Percentiles rank a stretch among this genome's conserved stretches.
Conservation (phyloP, 1,140 invertebrate species). For the Leguminivora glycinivorella region DNA sequence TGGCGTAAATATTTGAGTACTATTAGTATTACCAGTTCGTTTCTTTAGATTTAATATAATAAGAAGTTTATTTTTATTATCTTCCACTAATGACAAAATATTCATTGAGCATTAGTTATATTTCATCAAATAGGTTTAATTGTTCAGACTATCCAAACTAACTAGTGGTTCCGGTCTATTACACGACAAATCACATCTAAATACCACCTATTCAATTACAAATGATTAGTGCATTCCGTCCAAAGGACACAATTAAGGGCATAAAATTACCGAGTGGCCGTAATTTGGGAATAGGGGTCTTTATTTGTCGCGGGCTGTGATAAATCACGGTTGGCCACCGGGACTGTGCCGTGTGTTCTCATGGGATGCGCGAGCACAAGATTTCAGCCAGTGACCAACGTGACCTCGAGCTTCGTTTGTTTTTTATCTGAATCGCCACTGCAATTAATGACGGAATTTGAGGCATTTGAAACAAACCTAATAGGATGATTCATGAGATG, state of each 20-base stretch:
- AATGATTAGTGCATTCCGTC: neutral
- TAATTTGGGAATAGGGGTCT: constrained; percentile 48
- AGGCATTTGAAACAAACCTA: neutral
- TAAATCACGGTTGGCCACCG: constrained; percentile 62
- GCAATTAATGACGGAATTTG: neutral
- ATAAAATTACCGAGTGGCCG: constrained; percentile 55
- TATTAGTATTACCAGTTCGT: no score
- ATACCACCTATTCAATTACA: neutral
- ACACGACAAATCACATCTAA: neutral
- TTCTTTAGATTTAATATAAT: no score
- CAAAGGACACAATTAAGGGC: constrained; percentile 21
- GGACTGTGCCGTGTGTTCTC: constrained; percentile 37
- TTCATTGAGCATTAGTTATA: neutral
- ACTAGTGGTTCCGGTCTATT: no score
- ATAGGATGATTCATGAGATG: no score
- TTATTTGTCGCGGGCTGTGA: constrained; percentile 60
- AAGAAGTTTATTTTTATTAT: no score
- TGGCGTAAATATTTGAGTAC: no score
- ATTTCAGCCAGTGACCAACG: neutral
- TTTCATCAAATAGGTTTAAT: neutral
- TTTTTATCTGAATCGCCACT: neutral
- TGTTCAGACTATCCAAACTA: no score
- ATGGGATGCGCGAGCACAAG: neutral
- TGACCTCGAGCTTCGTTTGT: neutral
- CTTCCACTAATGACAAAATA: no score